phyloP scores from a whole-genome alignment of 2,888 invertebrate genomes.

The Platycnemis pennipes region DNA sequence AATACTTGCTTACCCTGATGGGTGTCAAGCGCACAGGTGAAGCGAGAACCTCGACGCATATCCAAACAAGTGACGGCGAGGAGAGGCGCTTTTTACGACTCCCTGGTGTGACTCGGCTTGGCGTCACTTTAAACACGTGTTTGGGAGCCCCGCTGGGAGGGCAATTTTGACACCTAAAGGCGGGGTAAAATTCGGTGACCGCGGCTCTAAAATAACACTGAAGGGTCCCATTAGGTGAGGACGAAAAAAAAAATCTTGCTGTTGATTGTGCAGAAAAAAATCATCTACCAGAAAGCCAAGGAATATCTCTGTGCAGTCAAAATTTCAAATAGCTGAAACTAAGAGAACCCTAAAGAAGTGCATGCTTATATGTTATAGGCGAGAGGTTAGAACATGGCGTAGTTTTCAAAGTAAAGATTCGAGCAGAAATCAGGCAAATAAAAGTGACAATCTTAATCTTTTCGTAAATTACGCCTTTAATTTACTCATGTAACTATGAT shows the following conservation, averaged over 20 bases:
- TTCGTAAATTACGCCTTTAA: too few species aligned
- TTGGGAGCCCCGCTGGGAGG: not conserved
- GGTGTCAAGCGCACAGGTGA: not conserved
- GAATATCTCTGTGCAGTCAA: not conserved
- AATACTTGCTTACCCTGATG: constrained; percentile 5
- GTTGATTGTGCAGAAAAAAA: not conserved
- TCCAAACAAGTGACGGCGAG: constrained; percentile 31
- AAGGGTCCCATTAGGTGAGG: not conserved
- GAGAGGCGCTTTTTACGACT: not conserved
- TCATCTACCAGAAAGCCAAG: not conserved
- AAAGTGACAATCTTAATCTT: too few species aligned
- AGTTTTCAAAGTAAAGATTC: too few species aligned
- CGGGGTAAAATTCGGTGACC: not conserved
- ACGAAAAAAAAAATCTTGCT: not conserved
- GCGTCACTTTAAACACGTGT: constrained; percentile 15
- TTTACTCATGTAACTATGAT: too few species aligned
- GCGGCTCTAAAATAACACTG: not conserved
- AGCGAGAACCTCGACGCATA: not conserved
- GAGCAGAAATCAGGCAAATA: too few species aligned
- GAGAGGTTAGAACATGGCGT: too few species aligned
- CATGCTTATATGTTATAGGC: too few species aligned
- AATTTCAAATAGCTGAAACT: not conserved
- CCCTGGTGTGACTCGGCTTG: constrained; percentile 13
- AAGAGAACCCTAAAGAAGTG: too few species aligned
- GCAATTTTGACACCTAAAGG: constrained; percentile 11